Percentiles rank a stretch among this genome's conserved stretches.
Conservation (phyloP, 37 sponge, comb jelly and placozoan species). For the Oscarella lobularis region DNA sequence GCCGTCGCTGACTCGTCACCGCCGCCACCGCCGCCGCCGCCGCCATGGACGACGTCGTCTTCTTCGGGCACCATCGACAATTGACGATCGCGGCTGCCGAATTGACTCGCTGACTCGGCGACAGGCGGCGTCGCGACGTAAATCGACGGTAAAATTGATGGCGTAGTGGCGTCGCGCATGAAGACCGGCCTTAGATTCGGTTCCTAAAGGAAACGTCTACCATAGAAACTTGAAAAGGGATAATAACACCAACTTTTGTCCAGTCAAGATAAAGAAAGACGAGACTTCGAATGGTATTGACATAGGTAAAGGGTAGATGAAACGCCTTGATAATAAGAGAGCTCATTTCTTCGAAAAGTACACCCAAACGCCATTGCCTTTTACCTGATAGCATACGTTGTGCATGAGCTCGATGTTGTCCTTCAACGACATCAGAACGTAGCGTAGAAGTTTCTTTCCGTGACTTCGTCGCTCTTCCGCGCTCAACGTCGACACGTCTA, state of each 20-base stretch:
- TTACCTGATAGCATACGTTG: slow-evolving; percentile 51
- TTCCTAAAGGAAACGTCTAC: neutral
- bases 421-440: slow-evolving; percentile 9
- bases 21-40: too few relatives aligned
- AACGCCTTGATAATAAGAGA: slow-evolving; percentile 19
- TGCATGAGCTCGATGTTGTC: slow-evolving; percentile 69
- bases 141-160: too few relatives aligned
- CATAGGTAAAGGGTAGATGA: slow-evolving; percentile 7
- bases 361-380: too few relatives aligned
- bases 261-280: slow-evolving; percentile 49
- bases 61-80: too few relatives aligned
- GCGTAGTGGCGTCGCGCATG: slow-evolving; percentile 40
- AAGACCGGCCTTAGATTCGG: slow-evolving; percentile 34
- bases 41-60: too few relatives aligned
- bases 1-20: too few relatives aligned
- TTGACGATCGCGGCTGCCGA: too few relatives aligned
- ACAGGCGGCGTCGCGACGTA: too few relatives aligned
- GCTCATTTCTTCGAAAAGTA: neutral
- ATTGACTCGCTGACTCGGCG: too few relatives aligned
- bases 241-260: slow-evolving; percentile 49
- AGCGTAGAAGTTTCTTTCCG: neutral
- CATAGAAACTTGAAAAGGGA: too few relatives aligned
- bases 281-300: slow-evolving; percentile 12
- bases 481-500: neutral
- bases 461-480: neutral